Evolutionary conservation across 2,797 vertebrate species (phyloP), one percentile per base, ranked within the genome.

Genomic region (Molothrus aeneus): DNA sequence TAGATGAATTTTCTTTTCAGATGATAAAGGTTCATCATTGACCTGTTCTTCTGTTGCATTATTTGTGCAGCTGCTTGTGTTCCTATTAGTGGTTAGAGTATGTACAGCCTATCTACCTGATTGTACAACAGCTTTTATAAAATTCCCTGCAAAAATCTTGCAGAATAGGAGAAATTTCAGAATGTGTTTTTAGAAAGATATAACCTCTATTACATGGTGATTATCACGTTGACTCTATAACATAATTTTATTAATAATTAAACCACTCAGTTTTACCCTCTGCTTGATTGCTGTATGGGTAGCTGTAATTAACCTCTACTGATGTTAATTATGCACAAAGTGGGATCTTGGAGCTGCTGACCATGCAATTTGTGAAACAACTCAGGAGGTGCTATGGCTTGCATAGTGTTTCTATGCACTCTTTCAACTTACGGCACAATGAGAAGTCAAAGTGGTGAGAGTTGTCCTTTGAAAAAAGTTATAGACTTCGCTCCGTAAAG

Each of bases 271-370:
- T 93, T 95, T 95, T 93, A 93, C 60, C 75, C 64, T 94, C 77
- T 88, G 38, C 79, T 88, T 91, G 64, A 95, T 87, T 86, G n/a
- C 36, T 94, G 86, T 96, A 95, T 63, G 48, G 68, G 64, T 80
- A 94, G 32, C 59, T 90, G 93, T 96, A 97, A 97, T 97, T 97
- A 98, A 97, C 91, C 90, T 98, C 92, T 91, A 43, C 53, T 90
- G 64, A 84, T 96, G 74, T 88, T 96, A 96, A 97, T 96, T 96
- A 97, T 89, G 69, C 61, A 90, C 70, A 82, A 95, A 92, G 80
- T 71, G 69, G 56, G 42, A 92, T 90, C 66, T 64, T 94, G 64
- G 65, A 93, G 65, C 74, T 96, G 96, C 92, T 97, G 95, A 97
- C 80, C 72, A 45, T 59, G 74, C 79, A 71, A 26, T 94, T 97